These are phyloP conservation scores for Listronotus oregonensis DNA, from an alignment of 1,140 invertebrate genomes.

Conservation along the genomic window DNA sequence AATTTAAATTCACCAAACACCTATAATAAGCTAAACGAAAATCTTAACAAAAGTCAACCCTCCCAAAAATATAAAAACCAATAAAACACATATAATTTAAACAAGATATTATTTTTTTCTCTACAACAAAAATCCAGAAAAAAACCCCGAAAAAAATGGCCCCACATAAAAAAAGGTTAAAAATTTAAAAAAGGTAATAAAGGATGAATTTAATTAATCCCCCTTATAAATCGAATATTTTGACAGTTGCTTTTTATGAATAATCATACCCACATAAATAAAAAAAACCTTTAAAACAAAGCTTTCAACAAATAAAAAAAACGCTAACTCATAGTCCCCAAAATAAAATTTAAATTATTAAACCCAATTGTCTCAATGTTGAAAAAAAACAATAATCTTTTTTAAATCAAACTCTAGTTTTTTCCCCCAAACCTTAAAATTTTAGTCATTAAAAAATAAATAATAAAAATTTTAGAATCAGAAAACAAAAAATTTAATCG, in stretches of 20 bases:
- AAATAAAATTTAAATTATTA: slow-evolving; percentile 67
- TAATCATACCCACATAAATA: slow-evolving; percentile 67
- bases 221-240: slow-evolving; percentile 66
- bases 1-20: slow-evolving; percentile 58
- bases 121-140: slow-evolving; percentile 68
- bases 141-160: slow-evolving; percentile 67
- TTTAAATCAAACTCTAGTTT: slow-evolving; percentile 70
- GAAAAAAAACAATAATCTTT: slow-evolving; percentile 75
- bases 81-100: slow-evolving; percentile 60
- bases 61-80: slow-evolving; percentile 60
- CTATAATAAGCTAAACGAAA: slow-evolving; percentile 63
- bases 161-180: slow-evolving; percentile 61
- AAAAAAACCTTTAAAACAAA: slow-evolving; percentile 68
- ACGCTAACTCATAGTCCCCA: slow-evolving; percentile 58
- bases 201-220: slow-evolving; percentile 54
- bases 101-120: slow-evolving; percentile 57
- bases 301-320: slow-evolving; percentile 71
- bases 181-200: slow-evolving; percentile 59
- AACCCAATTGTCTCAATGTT: slow-evolving; percentile 70
- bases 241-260: slow-evolving; percentile 66
- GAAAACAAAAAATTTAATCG: slow-evolving; percentile 61
- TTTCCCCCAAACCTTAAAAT: slow-evolving; percentile 64
- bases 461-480: slow-evolving; percentile 53
- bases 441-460: slow-evolving; percentile 62
- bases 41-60: slow-evolving; percentile 64